Conservation (phyloP, 2,888 invertebrate genomes). For the Thera obeliscata region DNA sequence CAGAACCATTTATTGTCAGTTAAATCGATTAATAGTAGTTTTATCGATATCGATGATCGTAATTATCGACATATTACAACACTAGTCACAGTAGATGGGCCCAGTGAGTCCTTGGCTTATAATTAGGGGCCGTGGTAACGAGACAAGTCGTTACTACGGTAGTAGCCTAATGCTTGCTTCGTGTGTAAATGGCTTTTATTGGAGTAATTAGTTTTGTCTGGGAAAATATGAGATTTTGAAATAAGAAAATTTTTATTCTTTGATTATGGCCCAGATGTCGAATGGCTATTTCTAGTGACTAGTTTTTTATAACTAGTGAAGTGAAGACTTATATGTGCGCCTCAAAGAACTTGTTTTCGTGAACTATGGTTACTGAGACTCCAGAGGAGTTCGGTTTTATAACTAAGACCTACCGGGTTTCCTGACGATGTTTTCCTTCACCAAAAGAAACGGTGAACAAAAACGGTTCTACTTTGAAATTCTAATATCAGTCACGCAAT, state of each 20-base stretch:
- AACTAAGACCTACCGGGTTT: too few relatives aligned
- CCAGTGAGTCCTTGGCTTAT: slow-evolving; percentile 58
- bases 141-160: slow-evolving; percentile 45
- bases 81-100: slow-evolving; percentile 41
- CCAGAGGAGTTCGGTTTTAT: too few relatives aligned
- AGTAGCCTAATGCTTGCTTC: slow-evolving; percentile 62
- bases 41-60: slow-evolving; percentile 33
- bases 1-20: slow-evolving; percentile 6
- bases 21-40: slow-evolving; percentile 23
- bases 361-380: too few relatives aligned
- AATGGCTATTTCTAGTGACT: too few relatives aligned
- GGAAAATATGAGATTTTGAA: slow-evolving; percentile 28
- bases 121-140: slow-evolving; percentile 65
- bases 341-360: too few relatives aligned
- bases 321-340: too few relatives aligned
- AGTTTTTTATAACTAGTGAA: too few relatives aligned
- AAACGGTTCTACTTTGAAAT: too few relatives aligned
- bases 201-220: slow-evolving; percentile 37
- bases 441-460: too few relatives aligned
- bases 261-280: background rate
- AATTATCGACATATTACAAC: slow-evolving; percentile 29
- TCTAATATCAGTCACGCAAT: background rate
- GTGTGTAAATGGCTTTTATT: slow-evolving; percentile 56
- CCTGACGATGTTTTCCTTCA: too few relatives aligned
- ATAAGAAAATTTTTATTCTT: background rate